phyloP scores from a whole-genome alignment of 2,888 invertebrate genomes.

The Machimus rusticus region DNA sequence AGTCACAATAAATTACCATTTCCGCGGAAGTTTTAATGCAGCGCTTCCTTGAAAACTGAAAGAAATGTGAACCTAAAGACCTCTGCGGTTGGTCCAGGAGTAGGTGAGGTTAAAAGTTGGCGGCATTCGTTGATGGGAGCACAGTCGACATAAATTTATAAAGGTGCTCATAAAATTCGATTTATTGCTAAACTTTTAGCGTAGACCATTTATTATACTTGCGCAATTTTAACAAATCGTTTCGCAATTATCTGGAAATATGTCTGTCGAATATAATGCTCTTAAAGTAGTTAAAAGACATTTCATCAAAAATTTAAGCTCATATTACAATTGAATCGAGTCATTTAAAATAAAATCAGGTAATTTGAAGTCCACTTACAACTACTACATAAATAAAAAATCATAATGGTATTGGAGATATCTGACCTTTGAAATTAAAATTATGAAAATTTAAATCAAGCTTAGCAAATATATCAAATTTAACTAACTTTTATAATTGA shows the following conservation, averaged over 20 bases:
- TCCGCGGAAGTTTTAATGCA: not conserved
- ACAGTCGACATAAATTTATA: not conserved
- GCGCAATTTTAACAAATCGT: not conserved
- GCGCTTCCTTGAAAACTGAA: not conserved
- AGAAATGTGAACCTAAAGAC: not conserved
- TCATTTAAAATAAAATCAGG: too few species aligned
- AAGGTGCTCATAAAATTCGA: not conserved
- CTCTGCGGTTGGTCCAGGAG: not conserved
- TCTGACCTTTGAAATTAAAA: too few species aligned
- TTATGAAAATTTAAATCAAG: too few species aligned
- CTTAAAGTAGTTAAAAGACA: too few species aligned
- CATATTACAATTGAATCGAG: too few species aligned
- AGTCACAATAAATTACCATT: slow-evolving; percentile 24
- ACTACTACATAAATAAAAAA: too few species aligned
- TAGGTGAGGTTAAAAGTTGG: not conserved
- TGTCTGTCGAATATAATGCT: too few species aligned
- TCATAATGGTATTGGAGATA: too few species aligned
- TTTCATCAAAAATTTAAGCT: too few species aligned
- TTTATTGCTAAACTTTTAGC: not conserved
- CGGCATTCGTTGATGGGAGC: not conserved
- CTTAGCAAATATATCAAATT: too few species aligned
- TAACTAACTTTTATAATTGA: too few species aligned
- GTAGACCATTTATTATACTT: not conserved
- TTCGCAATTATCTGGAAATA: not conserved
- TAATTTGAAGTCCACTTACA: too few species aligned